Evolutionary conservation across 2,113 vertebrate species (phyloP).

Genomic region (Anthoscopus minutus): DNA sequence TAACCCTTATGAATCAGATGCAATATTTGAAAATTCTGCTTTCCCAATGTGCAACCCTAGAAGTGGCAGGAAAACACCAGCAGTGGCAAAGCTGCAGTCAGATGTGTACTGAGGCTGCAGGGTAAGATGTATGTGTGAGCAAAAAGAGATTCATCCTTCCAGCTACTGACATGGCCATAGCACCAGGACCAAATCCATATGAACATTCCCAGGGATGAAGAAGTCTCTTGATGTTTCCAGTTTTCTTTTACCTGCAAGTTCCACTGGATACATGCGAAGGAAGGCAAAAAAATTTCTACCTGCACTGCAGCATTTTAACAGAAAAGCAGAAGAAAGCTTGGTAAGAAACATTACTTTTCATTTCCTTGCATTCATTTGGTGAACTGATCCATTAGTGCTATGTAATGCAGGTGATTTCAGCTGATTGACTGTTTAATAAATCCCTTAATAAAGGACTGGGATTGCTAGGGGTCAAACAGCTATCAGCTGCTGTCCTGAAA

Average conservation of each 20-base stretch:
- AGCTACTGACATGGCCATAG: rapidly evolving
- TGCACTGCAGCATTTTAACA: neutral
- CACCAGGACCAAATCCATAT: neutral
- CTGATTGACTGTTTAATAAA: neutral
- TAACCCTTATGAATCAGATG: neutral
- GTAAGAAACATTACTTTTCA: neutral
- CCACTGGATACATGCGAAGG: neutral
- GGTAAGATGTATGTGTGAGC: neutral
- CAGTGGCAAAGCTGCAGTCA: neutral
- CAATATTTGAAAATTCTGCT: neutral
- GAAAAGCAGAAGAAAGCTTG: neutral
- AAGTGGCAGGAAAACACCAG: neutral
- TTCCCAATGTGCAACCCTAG: neutral
- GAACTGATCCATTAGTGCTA: neutral
- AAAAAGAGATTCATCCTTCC: neutral
- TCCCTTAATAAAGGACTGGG: neutral
- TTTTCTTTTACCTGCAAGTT: neutral
- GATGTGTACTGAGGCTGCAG: neutral
- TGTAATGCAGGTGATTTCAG: neutral
- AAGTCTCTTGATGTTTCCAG: neutral
- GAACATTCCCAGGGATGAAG: neutral
- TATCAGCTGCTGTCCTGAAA: neutral
- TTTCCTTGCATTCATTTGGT: neutral
- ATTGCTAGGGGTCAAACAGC: neutral
- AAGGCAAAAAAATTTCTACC: neutral